Conservation (phyloP, 2,888 invertebrate species). For the Hipparchia semele region DNA sequence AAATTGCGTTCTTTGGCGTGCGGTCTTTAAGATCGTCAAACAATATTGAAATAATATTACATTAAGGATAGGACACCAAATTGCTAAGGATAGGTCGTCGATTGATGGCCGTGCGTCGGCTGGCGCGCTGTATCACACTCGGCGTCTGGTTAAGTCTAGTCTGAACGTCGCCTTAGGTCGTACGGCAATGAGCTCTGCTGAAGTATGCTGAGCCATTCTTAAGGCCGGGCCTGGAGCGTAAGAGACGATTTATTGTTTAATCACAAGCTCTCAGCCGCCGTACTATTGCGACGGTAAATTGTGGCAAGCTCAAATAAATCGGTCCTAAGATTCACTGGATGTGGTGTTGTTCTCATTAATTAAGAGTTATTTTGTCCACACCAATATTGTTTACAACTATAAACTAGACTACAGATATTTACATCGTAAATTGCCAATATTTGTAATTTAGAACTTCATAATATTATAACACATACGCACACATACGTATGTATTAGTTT, state of each 20-base stretch:
- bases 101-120: too few species aligned
- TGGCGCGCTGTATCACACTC: not conserved
- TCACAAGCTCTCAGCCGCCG: constrained; percentile 73
- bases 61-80: too few species aligned
- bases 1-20: too few species aligned
- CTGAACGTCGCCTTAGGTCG: constrained; percentile 25
- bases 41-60: too few species aligned
- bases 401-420: not conserved
- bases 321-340: constrained; percentile 41
- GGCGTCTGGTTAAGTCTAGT: not conserved
- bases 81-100: too few species aligned
- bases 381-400: not conserved
- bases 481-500: too few species aligned
- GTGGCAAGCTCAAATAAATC: constrained; percentile 55
- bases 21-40: too few species aligned
- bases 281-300: constrained; percentile 75
- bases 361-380: not conserved
- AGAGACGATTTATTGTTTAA: constrained; percentile 75
- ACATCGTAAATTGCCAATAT: not conserved
- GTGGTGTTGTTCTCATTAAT: constrained; percentile 14
- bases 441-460: not conserved
- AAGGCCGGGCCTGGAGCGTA: constrained; percentile 43
- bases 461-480: too few species aligned
- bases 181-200: constrained; percentile 37
- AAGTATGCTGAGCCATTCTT: constrained; percentile 46